Evolutionary conservation across 1,140 invertebrate species (phyloP).

Genomic region (Gryllus bimaculatus): DNA sequence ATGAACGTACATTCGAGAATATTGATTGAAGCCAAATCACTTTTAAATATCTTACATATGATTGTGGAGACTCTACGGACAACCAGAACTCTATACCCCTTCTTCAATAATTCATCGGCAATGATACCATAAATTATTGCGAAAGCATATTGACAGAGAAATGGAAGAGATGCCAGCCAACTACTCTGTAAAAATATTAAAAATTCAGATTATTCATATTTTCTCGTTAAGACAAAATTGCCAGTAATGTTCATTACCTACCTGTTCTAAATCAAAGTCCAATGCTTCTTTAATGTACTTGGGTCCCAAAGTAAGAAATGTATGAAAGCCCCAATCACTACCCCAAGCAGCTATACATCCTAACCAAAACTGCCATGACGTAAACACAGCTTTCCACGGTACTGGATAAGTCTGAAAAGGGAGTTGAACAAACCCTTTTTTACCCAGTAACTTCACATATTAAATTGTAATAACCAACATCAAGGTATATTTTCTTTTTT

Average conservation of each 20-base stretch:
- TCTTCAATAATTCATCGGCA: conserved; percentile 21
- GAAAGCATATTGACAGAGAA: conserved; percentile 24
- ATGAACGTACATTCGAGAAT: too few relatives aligned
- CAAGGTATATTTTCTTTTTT: not conserved
- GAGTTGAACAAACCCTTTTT: not conserved
- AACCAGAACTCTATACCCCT: conserved; percentile 10
- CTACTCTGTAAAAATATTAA: conserved; percentile 23
- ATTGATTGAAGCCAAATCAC: not conserved
- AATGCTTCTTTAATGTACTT: conserved; percentile 49
- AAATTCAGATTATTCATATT: not conserved
- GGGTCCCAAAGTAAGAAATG: conserved; percentile 49
- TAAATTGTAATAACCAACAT: not conserved
- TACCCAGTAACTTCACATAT: not conserved
- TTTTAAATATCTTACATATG: conserved; percentile 23
- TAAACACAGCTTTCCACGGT: conserved; percentile 43
- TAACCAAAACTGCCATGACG: conserved; percentile 45
- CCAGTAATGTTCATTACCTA: conserved; percentile 24
- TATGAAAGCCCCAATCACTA: conserved; percentile 55
- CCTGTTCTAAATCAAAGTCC: conserved; percentile 43
- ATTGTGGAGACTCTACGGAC: conserved; percentile 24
- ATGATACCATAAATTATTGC: conserved; percentile 23
- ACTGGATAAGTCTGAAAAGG: conserved; percentile 23
- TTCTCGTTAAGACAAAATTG: not conserved
- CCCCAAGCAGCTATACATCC: conserved; percentile 40
- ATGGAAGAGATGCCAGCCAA: conserved; percentile 24